Evolutionary conservation across 1,140 invertebrate genomes (phyloP).

Genomic region (Drosophila triauraria): DNA sequence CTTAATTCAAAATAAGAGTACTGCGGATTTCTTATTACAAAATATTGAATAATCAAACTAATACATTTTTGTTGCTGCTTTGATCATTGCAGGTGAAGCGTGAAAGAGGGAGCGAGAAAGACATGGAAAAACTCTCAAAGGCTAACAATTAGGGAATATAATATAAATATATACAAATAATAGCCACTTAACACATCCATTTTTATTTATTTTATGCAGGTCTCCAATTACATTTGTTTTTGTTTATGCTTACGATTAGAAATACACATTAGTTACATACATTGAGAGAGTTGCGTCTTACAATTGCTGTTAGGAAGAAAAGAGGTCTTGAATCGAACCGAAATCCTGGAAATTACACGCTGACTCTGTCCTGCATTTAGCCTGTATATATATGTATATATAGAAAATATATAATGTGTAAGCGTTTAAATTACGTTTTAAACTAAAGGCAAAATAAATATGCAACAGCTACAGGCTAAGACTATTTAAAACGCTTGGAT

Average conservation of each 20-base stretch:
- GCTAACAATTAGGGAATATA: too few relatives aligned
- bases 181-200: slow-evolving; percentile 13
- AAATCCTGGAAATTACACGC: slow-evolving; percentile 34
- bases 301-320: slow-evolving; percentile 10
- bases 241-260: slow-evolving; percentile 38
- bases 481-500: slow-evolving; percentile 23
- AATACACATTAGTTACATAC: slow-evolving; percentile 56
- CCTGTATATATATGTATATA: slow-evolving; percentile 6
- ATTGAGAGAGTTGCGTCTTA: slow-evolving; percentile 38
- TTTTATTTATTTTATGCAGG: slow-evolving; percentile 44
- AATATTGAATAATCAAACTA: too few relatives aligned
- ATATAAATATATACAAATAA: neutral
- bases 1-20: too few relatives aligned
- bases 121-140: too few relatives aligned
- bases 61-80: too few relatives aligned
- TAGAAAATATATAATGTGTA: slow-evolving; percentile 38
- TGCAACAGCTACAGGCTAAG: slow-evolving; percentile 42
- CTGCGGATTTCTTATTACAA: too few relatives aligned
- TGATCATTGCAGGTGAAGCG: too few relatives aligned
- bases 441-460: slow-evolving; percentile 73
- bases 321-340: slow-evolving; percentile 25
- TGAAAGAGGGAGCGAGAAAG: too few relatives aligned
- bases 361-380: slow-evolving; percentile 5
- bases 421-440: slow-evolving; percentile 49
- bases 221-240: slow-evolving; percentile 44